Conservation (phyloP, 1,140 invertebrate genomes). For the Adoxophyes honmai region DNA sequence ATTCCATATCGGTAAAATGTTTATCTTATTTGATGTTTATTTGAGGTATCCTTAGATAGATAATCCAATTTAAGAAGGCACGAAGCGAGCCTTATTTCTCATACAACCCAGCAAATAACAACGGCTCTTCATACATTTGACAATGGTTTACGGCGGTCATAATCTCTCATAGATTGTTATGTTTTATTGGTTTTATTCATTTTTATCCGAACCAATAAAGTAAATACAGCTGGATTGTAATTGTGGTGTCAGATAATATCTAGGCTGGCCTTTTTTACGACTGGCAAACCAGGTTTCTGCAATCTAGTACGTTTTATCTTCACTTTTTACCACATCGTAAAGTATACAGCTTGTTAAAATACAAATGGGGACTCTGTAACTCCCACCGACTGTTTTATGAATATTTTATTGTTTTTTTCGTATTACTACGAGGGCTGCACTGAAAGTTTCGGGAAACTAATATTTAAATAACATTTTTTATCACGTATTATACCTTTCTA, state of each 20-base stretch:
- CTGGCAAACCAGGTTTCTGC: not conserved
- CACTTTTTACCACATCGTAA: constrained; percentile 13
- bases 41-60: constrained; percentile 33
- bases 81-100: not conserved
- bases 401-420: too few relatives aligned
- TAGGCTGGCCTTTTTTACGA: constrained; percentile 1
- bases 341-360: not conserved
- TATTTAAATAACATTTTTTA: too few relatives aligned
- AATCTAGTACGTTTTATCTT: not conserved
- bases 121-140: constrained; percentile 2
- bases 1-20: constrained; percentile 32
- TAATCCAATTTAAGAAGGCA: constrained; percentile 10
- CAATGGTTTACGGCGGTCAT: not conserved
- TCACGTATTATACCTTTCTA: too few relatives aligned
- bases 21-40: constrained; percentile 43
- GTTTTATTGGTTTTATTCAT: constrained; percentile 3
- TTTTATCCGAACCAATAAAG: constrained; percentile 2
- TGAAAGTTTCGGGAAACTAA: too few relatives aligned
- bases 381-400: not conserved
- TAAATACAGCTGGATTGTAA: constrained; percentile 3
- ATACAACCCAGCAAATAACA: not conserved
- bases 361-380: not conserved
- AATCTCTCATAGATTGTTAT: constrained; percentile 6
- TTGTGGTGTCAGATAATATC: not conserved
- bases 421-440: too few relatives aligned